Evolutionary conservation across 2,888 invertebrate species (phyloP), one percentile per base, ranked within the genome.

Genomic region (Mythimna ferrago): DNA sequence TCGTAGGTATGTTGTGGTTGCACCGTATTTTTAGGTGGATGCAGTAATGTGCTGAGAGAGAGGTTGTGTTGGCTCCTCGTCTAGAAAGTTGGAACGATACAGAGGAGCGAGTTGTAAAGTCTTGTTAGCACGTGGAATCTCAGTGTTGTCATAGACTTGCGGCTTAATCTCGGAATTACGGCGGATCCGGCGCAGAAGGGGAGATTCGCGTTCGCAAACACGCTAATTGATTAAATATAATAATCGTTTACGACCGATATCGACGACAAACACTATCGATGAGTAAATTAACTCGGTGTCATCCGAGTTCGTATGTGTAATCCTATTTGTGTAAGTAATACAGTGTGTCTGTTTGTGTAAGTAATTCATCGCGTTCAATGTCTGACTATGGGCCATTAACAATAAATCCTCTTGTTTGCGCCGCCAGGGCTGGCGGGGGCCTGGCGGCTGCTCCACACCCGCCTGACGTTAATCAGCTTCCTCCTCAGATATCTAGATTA

Each of bases 371-470:
- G 91, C 92, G 84, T 91, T 92, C 91, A 92, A 90, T 90, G 93
- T 93, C 92, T 91, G 89, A 89, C 90, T 90, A 87, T 89, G 90
- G 91, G 89, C 92, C 90, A 93, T 94, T 95, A 94, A 93, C 94
- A 90, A 94, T 95, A 95, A 95, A 95, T 95, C 92, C 89, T 87
- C 89, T 88, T 92, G 94, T 94, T 95, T 93, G 92, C 89, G 89
- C 89, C 86, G 89, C 81, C 81, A 82, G 80, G 80, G 81, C 73
- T 80, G 65, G 77, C 79, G 57, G 65, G 66, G 66, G 87, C 84
- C 19, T n/a, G 51, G 51, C 7, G 85, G 89, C 88, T 90, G 44
- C 64, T 71, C 68, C 84, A 88, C 89, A 88, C 89, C 89, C 88
- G 87, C 80, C 91, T 92, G 91, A 93, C 93, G 92, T 93, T 94